Evolutionary conservation across 2,113 vertebrate species (phyloP).

Genomic region (Silurus meridionalis): DNA sequence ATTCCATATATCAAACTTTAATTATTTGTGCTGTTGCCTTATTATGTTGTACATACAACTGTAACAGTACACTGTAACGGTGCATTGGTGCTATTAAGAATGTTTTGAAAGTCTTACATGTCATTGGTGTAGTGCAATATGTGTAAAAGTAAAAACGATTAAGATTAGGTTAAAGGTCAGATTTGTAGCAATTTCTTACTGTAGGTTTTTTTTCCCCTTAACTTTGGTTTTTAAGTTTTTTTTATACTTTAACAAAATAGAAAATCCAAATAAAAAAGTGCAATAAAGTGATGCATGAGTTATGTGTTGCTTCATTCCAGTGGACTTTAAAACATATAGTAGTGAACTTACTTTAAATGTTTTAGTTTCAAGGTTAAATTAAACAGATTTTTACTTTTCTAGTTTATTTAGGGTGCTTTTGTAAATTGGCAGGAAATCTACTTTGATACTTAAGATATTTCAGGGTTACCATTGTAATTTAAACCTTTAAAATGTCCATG

Average conservation of each 20-base stretch:
- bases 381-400: not conserved
- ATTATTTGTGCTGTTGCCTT: not conserved
- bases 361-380: not conserved
- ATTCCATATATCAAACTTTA: not conserved
- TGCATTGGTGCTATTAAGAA: not conserved
- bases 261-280: not conserved
- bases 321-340: not conserved
- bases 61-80: constrained; percentile 8
- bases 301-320: too few relatives aligned
- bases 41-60: not conserved
- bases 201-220: not conserved
- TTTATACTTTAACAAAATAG: not conserved
- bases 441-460: not conserved
- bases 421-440: not conserved
- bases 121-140: constrained; percentile 28
- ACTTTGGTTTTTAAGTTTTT: not conserved
- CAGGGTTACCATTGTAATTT: not conserved
- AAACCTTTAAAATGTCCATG: not conserved
- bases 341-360: not conserved
- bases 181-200: not conserved
- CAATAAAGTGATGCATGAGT: not conserved
- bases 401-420: not conserved
- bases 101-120: not conserved
- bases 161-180: not conserved
- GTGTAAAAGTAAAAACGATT: not conserved